Evolutionary conservation across 1,140 invertebrate genomes (phyloP), one percentile per base, ranked within the genome.

Genomic region (Neuroterus valhalla): DNA sequence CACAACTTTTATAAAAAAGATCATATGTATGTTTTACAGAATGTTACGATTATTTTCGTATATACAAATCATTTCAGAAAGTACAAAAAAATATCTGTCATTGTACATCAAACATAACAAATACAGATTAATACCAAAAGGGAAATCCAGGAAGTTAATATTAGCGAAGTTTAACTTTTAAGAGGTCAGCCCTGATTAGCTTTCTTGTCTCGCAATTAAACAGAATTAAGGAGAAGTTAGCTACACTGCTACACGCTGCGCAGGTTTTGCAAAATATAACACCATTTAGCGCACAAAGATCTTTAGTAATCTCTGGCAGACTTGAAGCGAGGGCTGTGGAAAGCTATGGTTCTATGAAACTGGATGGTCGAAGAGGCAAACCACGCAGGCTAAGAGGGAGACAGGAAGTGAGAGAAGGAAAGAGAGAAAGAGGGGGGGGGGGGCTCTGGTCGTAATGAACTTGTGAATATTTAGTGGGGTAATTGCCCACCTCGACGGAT

Each of bases 391-490:
- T 76, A 21, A 78, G n/a, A 31, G 77, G 80, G 78, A 83, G 81
- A 84, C 77, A 70, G 76, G 78, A 79, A 77, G 72, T 45, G 72
- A 70, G 48, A 15, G 52, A 14, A 48, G 72, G 50, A 26, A 31
- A 70, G 14, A n/a, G 48, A 17, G 71, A 23, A 70, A 75, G 55
- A 12, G 72, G 66, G 72, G 74, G 50, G 42, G 71, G 77, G 38
- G 66, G 76, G 83, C 87, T 88, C 79, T 23, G 81, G 82, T 86
- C 86, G 87, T 89, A 89, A 89, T 88, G 87, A 89, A 89, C 87
- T 89, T 88, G 87, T 89, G 87, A 89, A 89, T 89, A 89, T 89
- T 89, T 89, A 89, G 86, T 86, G 82, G 76, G 84, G 86, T 89
- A 89, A 89, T 89, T 89, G 86, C 83, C 85, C 84, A 84, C 85